A percentile compares a stretch with the other conserved stretches of the same genome.
Conservation (phyloP, 2,797 vertebrate genomes). For the Epinephelus awoara region DNA sequence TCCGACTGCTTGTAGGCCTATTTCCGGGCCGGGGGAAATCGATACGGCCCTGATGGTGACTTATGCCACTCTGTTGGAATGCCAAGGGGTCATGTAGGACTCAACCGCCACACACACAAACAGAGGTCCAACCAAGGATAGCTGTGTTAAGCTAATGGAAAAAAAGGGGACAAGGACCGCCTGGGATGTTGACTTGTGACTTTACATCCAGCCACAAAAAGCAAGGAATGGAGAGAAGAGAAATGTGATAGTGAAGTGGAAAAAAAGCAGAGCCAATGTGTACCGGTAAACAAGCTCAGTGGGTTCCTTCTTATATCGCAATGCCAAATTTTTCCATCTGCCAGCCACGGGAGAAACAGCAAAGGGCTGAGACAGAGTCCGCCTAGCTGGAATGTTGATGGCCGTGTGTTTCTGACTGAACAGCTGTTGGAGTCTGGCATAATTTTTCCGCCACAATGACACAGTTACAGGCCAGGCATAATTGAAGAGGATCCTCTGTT, state of each 20-base stretch:
- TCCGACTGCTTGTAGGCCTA: slow-evolving; percentile 67
- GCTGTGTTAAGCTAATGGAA: slow-evolving; percentile 75
- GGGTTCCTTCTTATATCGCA: slow-evolving; percentile 44
- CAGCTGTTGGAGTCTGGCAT: slow-evolving; percentile 62
- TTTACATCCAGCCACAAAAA: slow-evolving; percentile 55
- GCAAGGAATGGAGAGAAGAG: slow-evolving; percentile 35
- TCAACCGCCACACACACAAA: slow-evolving; percentile 38
- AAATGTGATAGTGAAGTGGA: slow-evolving; percentile 52
- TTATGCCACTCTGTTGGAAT: slow-evolving; percentile 64
- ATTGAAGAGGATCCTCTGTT: slow-evolving; percentile 17
- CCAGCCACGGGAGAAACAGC: slow-evolving; percentile 38
- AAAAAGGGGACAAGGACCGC: slow-evolving; percentile 42
- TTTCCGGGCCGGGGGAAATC: slow-evolving; percentile 69
- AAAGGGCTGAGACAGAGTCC: slow-evolving; percentile 36
- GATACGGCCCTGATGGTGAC: slow-evolving; percentile 61
- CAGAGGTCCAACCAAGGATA: slow-evolving; percentile 54
- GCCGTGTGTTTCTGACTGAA: slow-evolving; percentile 48
- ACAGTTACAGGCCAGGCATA: slow-evolving; percentile 23
- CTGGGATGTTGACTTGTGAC: slow-evolving; percentile 57
- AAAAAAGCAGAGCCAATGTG: slow-evolving; percentile 23
- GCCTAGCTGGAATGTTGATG: slow-evolving; percentile 66
- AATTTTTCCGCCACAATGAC: slow-evolving; percentile 43
- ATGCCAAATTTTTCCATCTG: slow-evolving; percentile 62
- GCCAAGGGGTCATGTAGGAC: slow-evolving; percentile 64
- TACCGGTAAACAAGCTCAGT: slow-evolving; percentile 33